Percentiles rank a stretch among this genome's conserved stretches.
Evolutionary conservation across 2,888 invertebrate species (phyloP).

Genomic region (Macrosoma leucophasiata): DNA sequence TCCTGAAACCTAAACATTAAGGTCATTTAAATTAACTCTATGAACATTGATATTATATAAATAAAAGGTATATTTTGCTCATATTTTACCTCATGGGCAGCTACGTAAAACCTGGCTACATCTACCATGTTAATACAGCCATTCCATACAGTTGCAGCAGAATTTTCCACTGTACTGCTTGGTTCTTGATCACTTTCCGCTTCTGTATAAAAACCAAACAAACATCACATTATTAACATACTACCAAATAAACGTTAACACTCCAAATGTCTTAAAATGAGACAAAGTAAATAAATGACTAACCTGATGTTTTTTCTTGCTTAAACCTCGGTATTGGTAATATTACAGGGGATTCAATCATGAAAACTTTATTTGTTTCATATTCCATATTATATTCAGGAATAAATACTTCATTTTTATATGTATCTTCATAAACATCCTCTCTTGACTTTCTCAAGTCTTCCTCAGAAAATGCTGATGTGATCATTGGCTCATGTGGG

Average conservation of each 20-base stretch:
- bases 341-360: slow-evolving; percentile 41
- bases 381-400: no score
- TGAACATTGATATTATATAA: not conserved
- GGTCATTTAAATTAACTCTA: not conserved
- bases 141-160: slow-evolving; percentile 80
- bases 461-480: slow-evolving; percentile 67
- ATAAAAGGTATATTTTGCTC: no score
- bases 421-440: slow-evolving; percentile 56
- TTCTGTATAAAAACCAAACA: slow-evolving; percentile 41
- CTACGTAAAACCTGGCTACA: slow-evolving; percentile 90
- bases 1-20: slow-evolving; percentile 67
- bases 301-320: slow-evolving; percentile 54
- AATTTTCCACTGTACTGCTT: slow-evolving; percentile 81
- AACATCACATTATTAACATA: not conserved
- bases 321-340: no score
- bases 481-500: slow-evolving; percentile 70
- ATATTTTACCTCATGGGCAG: slow-evolving; percentile 82
- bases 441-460: slow-evolving; percentile 62
- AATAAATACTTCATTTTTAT: slow-evolving; percentile 50
- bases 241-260: not conserved
- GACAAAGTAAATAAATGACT: no score
- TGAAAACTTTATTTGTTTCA: no score
- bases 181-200: slow-evolving; percentile 86
- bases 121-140: slow-evolving; percentile 94
- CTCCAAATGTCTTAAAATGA: not conserved